Evolutionary conservation across 2,797 vertebrate genomes (phyloP), one percentile per base, ranked within the genome.

Genomic region (Furcifer pardalis): DNA sequence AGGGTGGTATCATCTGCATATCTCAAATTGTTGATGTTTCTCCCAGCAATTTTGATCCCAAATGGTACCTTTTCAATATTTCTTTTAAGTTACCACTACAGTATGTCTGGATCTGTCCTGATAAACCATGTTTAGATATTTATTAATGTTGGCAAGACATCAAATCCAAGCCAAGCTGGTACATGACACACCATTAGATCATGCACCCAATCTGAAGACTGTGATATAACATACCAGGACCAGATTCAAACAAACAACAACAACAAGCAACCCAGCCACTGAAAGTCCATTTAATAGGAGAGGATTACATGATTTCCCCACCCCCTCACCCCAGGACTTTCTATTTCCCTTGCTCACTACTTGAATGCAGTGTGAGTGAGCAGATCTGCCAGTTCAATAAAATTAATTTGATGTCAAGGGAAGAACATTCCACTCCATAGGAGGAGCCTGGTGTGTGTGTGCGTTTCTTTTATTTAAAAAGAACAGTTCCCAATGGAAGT

Each of bases 361-460:
- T 78, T 88, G 84, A 82, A 88, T 0, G 17, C 88, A 83, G 1
- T 0, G 74, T 56, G 89, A 86, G 84, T 44, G 90, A 84, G 80
- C 1, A 30, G 88, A 90, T 76, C 85, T 81, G 88, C 80, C 92
- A 9, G 90, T 23, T 0, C 68, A 15, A 1, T 80, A 77, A 90
- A 15, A 0, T 81, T 94, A 93, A 93, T 92, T 66, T 87, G 81
- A 87, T 79, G 74, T 73, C 73, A 77, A 84, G 88, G 82, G 89
- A 91, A 88, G 89, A 90, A 89, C 92, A 92, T 91, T 93, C 90
- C 73, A 7, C 75, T 85, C 91, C 92, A 92, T 90, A 89, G 72
- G 93, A 84, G 77, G 88, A 91, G 92, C 92, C 92, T 91, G 84
- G 66, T 82, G 69, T 62, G 52, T 69, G 71, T 75, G 81, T 65